phyloP scores from a whole-genome alignment of 2,797 vertebrate genomes.

The Cuniculus paca region DNA sequence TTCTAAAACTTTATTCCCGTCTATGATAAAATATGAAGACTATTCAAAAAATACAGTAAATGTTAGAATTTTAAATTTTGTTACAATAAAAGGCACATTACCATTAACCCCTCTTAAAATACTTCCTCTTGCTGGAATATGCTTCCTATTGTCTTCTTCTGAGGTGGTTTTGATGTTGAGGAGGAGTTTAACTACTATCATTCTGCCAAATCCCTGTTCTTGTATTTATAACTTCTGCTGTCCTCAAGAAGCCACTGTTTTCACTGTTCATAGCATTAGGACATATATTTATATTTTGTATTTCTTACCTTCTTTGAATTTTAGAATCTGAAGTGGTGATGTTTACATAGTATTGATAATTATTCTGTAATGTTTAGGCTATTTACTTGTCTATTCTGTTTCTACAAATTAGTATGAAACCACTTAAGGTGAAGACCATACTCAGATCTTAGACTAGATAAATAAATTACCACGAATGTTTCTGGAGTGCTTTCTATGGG shows the following conservation, averaged over 20 bases:
- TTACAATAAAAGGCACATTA: background rate
- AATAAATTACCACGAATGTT: background rate
- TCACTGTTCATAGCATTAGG: conserved; percentile 20
- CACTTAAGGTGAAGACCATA: conserved; percentile 43
- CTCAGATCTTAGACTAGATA: conserved; percentile 1
- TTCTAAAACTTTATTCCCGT: background rate
- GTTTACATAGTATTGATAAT: conserved; percentile 42
- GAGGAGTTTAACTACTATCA: background rate
- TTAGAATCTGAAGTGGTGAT: conserved; percentile 29
- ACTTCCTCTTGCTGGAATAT: background rate
- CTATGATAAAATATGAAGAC: background rate
- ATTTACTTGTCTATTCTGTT: conserved; percentile 46
- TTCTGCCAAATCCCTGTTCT: conserved; percentile 27
- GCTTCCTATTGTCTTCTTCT: background rate
- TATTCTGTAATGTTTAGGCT: conserved; percentile 24
- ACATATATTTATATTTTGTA: conserved; percentile 50
- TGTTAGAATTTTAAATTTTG: background rate
- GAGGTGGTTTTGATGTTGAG: conserved; percentile 43
- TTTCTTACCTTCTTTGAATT: conserved; percentile 16
- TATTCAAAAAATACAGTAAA: background rate
- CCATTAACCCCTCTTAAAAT: background rate
- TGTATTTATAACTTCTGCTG: conserved; percentile 26
- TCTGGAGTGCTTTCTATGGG: conserved; percentile 18
- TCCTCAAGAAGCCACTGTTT: conserved; percentile 10
- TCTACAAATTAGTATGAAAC: conserved; percentile 52